Percentiles rank a stretch among this genome's conserved stretches.
These are phyloP conservation scores for Saccostrea cuccullata DNA, from an alignment of 1,140 invertebrate species.

Conservation along the genomic window DNA sequence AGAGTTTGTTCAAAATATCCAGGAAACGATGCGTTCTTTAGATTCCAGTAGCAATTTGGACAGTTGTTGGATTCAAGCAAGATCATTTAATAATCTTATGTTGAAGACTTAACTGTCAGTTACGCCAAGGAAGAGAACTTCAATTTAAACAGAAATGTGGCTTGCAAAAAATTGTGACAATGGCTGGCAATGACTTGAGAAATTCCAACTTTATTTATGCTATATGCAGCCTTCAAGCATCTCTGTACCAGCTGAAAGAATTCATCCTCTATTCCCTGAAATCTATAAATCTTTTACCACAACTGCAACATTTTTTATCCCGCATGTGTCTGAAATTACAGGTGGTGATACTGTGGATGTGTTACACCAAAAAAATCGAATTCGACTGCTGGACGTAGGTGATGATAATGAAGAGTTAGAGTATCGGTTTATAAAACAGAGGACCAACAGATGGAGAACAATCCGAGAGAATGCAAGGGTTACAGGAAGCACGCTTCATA, in stretches of 20 bases:
- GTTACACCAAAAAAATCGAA: too few species aligned
- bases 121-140: neutral
- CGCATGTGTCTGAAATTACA: too few species aligned
- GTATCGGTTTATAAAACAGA: neutral
- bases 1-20: neutral
- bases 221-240: conserved; percentile 19
- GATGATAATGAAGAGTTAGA: neutral
- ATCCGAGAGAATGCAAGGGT: neutral
- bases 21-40: too few species aligned
- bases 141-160: neutral
- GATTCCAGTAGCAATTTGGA: too few species aligned
- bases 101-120: neutral
- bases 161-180: neutral
- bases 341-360: too few species aligned
- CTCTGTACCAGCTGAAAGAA: conserved; percentile 32
- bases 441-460: neutral
- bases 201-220: conserved; percentile 33
- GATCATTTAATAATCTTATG: neutral
- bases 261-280: neutral
- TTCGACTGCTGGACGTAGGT: too few species aligned
- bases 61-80: too few species aligned
- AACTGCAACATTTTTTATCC: too few species aligned
- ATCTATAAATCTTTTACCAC: neutral
- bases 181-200: conserved; percentile 11
- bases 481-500: conserved; percentile 31